Conservation (phyloP, 2,888 invertebrate genomes). For the Papilio gigon region DNA sequence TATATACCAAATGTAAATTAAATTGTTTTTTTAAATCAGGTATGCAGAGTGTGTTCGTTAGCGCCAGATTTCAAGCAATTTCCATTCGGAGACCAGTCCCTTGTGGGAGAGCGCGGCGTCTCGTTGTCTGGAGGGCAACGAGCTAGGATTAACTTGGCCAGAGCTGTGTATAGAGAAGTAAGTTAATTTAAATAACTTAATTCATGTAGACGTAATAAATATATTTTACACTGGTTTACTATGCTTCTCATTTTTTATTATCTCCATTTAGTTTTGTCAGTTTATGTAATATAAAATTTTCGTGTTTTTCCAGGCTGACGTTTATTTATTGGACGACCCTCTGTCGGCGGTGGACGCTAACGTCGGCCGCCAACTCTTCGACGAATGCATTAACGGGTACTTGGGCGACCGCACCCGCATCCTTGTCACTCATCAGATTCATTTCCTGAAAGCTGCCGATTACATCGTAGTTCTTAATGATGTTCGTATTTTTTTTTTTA, state of each 20-base stretch:
- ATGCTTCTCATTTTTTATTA: too few relatives aligned
- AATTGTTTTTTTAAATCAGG: constrained; percentile 57
- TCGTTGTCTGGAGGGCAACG: constrained; percentile 92
- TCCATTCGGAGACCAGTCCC: constrained; percentile 88
- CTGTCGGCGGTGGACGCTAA: constrained; percentile 91
- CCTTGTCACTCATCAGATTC: constrained; percentile 93
- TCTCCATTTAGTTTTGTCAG: neutral
- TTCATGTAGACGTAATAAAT: too few relatives aligned
- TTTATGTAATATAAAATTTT: neutral
- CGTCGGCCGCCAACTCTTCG: constrained; percentile 88
- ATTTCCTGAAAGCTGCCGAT: constrained; percentile 78
- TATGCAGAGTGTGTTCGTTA: constrained; percentile 85
- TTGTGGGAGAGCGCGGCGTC: constrained; percentile 91
- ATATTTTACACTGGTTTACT: too few relatives aligned
- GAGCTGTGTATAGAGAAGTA: constrained; percentile 89
- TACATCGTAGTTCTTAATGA: constrained; percentile 82
- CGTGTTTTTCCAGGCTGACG: constrained; percentile 82
- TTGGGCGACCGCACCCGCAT: constrained; percentile 86
- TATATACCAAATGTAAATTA: neutral
- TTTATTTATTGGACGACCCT: constrained; percentile 91
- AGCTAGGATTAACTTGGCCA: constrained; percentile 90
- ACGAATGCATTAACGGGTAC: constrained; percentile 86
- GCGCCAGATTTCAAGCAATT: constrained; percentile 87
- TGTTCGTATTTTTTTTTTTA: constrained; percentile 50
- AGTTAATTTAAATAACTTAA: constrained; percentile 51